Evolutionary conservation across 2,888 invertebrate genomes (phyloP).

Genomic region (Hoplodrina ambigua): DNA sequence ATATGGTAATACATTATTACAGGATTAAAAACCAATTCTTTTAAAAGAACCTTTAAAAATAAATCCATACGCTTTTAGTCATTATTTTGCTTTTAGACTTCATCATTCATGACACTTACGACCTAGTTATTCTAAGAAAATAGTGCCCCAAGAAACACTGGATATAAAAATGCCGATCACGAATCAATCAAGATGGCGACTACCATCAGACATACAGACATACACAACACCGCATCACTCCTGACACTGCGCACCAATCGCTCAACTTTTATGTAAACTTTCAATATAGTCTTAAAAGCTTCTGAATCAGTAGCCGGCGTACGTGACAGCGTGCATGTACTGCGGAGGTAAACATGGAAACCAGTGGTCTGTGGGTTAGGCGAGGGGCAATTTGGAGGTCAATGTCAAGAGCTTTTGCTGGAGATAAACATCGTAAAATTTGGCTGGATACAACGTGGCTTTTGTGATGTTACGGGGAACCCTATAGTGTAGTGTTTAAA

Average conservation of each 20-base stretch:
- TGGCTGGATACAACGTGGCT: background rate
- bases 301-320: conserved; percentile 34
- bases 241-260: conserved; percentile 32
- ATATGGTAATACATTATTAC: no score
- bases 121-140: conserved; percentile 25
- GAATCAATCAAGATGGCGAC: conserved; percentile 41
- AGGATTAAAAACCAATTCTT: no score
- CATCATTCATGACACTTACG: conserved; percentile 1
- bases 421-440: background rate
- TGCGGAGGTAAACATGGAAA: background rate
- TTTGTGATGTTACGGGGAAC: background rate
- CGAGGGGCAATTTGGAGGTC: background rate
- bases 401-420: conserved; percentile 1
- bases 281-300: conserved; percentile 47
- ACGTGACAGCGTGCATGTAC: conserved; percentile 50
- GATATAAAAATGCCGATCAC: conserved; percentile 53
- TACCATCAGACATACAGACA: conserved; percentile 30
- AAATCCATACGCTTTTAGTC: no score
- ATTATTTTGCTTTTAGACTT: no score
- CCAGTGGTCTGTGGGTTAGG: background rate
- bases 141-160: background rate
- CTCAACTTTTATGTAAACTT: conserved; percentile 38
- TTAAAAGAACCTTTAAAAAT: no score
- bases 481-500: no score
- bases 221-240: conserved; percentile 35